phyloP scores from a whole-genome alignment of 1,140 invertebrate species.

The Lepidurus apus region DNA sequence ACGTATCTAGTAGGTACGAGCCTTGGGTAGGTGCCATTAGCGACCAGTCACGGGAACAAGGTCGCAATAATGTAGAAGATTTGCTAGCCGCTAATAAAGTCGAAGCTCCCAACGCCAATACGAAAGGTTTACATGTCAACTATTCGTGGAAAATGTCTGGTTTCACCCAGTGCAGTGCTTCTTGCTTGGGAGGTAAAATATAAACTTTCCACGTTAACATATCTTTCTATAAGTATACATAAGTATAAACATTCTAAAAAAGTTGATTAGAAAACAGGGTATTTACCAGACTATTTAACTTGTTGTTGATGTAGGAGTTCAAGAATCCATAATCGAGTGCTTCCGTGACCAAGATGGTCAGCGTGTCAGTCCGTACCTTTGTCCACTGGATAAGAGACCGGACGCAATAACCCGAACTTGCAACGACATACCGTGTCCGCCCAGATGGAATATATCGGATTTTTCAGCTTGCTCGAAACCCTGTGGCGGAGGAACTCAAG shows the following conservation, averaged over 20 bases:
- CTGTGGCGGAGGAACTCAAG: constrained; percentile 87
- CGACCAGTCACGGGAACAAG: constrained; percentile 30
- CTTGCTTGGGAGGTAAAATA: constrained; percentile 75
- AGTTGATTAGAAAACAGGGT: too few species aligned
- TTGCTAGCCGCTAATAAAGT: constrained; percentile 19
- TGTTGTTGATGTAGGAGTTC: constrained; percentile 51
- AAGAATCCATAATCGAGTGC: constrained; percentile 88
- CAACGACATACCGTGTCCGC: constrained; percentile 87
- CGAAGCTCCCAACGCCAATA: constrained; percentile 6
- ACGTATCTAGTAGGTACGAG: constrained; percentile 23
- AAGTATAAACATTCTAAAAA: too few species aligned
- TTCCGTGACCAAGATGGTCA: constrained; percentile 77
- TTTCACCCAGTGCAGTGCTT: constrained; percentile 82
- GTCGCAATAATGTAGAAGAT: constrained; percentile 26
- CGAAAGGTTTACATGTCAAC: neutral
- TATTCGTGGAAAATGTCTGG: constrained; percentile 50
- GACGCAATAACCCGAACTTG: constrained; percentile 84
- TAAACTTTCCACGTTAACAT: neutral
- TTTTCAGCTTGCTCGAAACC: constrained; percentile 73
- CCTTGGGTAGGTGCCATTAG: constrained; percentile 32
- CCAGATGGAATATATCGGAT: constrained; percentile 71
- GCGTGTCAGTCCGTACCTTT: constrained; percentile 75
- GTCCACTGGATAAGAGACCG: constrained; percentile 72
- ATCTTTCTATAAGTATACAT: neutral
- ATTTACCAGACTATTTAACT: constrained; percentile 31